Conservation (phyloP, 2,113 vertebrate genomes). For the Maccullochella peelii region DNA sequence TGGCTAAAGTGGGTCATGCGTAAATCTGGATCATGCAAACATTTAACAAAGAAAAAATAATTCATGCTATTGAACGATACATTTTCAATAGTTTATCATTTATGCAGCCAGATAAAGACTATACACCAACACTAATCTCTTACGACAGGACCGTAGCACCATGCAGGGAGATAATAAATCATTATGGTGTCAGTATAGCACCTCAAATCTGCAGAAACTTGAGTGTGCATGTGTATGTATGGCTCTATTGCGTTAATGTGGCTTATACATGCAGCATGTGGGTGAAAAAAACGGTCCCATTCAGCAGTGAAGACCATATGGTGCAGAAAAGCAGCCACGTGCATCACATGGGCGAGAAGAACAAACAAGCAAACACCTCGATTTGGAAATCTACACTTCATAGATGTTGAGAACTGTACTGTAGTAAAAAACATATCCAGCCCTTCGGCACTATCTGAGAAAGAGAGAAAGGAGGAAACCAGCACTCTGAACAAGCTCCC, state of each 20-base stretch:
- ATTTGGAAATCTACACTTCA: conserved; percentile 48
- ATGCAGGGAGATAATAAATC: conserved; percentile 53
- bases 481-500: conserved; percentile 2
- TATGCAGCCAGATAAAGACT: conserved; percentile 18
- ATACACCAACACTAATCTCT: conserved; percentile 28
- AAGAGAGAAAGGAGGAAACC: not conserved
- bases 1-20: not conserved
- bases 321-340: conserved; percentile 43
- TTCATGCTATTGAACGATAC: not conserved
- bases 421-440: not conserved
- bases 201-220: conserved; percentile 43
- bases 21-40: not conserved
- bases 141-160: conserved; percentile 9
- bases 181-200: conserved; percentile 34
- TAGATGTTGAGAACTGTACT: not conserved
- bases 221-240: not conserved
- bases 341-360: conserved; percentile 50
- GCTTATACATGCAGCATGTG: conserved; percentile 32
- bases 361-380: conserved; percentile 66
- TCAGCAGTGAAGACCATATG: conserved; percentile 74
- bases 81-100: not conserved
- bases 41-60: not conserved
- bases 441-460: not conserved
- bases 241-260: conserved; percentile 39
- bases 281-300: conserved; percentile 19